phyloP scores from a whole-genome alignment of 2,113 vertebrate species.

The Suncus etruscus region DNA sequence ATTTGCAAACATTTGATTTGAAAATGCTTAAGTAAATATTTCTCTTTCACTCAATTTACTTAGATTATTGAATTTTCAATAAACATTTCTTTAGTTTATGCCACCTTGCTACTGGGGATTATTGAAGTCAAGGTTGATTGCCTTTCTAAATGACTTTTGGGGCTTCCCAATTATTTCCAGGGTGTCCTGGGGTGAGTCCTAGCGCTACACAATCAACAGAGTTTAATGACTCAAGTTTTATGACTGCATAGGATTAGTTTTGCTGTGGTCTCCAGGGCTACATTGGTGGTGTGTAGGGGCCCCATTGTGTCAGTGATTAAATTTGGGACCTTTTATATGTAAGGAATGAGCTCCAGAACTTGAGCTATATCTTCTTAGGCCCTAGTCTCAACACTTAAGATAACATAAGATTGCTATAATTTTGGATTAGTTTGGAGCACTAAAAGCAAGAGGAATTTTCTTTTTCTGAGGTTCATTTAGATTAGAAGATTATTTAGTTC shows the following conservation, averaged over 20 bases:
- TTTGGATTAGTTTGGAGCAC: not conserved
- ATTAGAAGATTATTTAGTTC: not conserved
- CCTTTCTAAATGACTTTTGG: not conserved
- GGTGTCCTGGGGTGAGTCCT: no score
- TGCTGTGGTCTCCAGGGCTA: no score
- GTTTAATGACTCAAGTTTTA: no score
- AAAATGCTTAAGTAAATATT: not conserved
- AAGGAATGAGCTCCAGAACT: no score
- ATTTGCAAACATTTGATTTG: not conserved
- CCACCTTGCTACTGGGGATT: not conserved
- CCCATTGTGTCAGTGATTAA: no score
- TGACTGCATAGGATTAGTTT: no score
- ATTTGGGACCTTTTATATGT: no score
- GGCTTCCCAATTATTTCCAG: no score
- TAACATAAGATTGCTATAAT: not conserved
- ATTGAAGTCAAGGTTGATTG: not conserved
- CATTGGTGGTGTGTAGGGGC: no score
- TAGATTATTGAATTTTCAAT: slow-evolving; percentile 15
- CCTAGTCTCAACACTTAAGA: not conserved
- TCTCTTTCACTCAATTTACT: not conserved
- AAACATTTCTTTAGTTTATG: not conserved
- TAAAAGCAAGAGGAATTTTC: slow-evolving; percentile 1
- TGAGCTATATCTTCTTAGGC: no score
- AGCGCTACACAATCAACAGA: no score
- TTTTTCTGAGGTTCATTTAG: not conserved